A percentile compares a stretch with the other conserved stretches of the same genome.
phyloP scores from a whole-genome alignment of 2,113 vertebrate species.

The Ia io region DNA sequence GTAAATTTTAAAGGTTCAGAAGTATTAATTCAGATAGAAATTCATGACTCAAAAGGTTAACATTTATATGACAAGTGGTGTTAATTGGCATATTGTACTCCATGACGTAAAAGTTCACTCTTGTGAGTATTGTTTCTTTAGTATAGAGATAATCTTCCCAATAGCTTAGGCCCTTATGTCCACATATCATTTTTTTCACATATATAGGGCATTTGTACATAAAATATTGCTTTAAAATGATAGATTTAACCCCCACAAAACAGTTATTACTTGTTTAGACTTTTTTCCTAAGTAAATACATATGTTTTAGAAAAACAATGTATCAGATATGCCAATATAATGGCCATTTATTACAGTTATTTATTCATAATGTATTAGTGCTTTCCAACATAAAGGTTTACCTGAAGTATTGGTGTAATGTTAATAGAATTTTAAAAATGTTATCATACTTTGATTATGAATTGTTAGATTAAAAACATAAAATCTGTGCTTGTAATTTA shows the following conservation, averaged over 20 bases:
- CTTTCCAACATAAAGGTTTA: neutral
- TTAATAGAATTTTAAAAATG: neutral
- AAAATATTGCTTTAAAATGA: neutral
- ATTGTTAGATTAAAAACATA: neutral
- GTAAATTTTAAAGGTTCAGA: constrained; percentile 37
- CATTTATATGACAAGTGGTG: neutral
- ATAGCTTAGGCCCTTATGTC: neutral
- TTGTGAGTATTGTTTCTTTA: neutral
- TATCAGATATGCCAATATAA: neutral
- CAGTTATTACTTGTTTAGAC: neutral
- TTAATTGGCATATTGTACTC: neutral
- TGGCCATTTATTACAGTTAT: neutral
- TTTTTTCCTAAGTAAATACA: neutral
- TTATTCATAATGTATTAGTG: neutral
- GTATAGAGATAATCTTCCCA: neutral
- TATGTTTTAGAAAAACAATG: neutral
- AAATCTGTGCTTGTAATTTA: neutral
- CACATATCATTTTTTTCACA: neutral
- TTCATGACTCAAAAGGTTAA: neutral
- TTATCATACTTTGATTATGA: neutral
- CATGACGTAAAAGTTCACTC: neutral
- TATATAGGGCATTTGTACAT: neutral
- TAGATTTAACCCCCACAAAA: neutral
- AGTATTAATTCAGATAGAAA: neutral
- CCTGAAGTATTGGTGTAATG: neutral